Evolutionary conservation across 2,113 vertebrate genomes (phyloP), one percentile per base, ranked within the genome.

Genomic region (Jacana jacana): DNA sequence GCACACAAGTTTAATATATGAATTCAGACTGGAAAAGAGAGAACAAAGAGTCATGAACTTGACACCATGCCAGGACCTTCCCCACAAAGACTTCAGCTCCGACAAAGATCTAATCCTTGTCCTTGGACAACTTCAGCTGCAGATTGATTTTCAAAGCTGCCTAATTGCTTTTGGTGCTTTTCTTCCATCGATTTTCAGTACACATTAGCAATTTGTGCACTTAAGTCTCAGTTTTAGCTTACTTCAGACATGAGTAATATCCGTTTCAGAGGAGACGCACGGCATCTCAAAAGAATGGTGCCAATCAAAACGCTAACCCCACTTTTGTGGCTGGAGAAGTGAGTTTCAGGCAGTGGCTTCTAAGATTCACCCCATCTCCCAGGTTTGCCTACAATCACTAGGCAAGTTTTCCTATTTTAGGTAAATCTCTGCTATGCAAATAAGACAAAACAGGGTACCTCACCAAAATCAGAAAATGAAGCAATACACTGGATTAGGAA

Each of bases 131-230:
- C 35, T 95, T 89, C 69, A 92, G 51, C 68, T 5, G 58, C 9
- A 39, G 64, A 95, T 84, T 81, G 87, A 96, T 92, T 95, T 95
- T 88, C 81, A 89, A 89, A 95, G 91, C 70, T 79, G 63, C 70
- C 49, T 91, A 95, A 93, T 94, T 89, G 92, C 92, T 94, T 93
- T 95, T 80, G 61, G 61, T 79, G 75, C 49, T 73, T 68, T 48
- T 79, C 70, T 85, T 40, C 76, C 81, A 92, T 87, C 3, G 87
- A 95, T 95, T 92, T 95, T 48, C 81, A 64, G 76, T 15, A 46
- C 44, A 51, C 77, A 93, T 86, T 52, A 92, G 95, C 88, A 84
- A 88, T 95, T 52, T 87, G 63, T 54, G 78, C 91, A 65, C 81
- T 95, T 63, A 44, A 22, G 52, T 18, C 89, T 63, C 61, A 63